Base-by-base conservation (phyloP, 2,113 vertebrate genomes). In the Prinia subflava region DNA sequence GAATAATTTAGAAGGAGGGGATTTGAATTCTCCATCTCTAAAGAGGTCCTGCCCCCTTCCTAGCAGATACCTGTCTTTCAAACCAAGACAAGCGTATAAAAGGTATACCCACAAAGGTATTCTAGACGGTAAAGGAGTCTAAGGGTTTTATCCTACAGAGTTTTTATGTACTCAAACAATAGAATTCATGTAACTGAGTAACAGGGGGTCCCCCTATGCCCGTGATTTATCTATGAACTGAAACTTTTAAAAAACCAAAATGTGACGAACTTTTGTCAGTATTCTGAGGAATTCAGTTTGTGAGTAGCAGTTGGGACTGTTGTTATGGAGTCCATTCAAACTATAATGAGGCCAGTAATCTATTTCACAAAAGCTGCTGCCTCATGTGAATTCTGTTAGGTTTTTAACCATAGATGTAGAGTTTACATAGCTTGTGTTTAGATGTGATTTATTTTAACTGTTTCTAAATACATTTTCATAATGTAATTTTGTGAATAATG, bases 11-110 rank as follows among this genome's bases (percentile, higher is more conserved):
- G n/a, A n/a, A n/a, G n/a, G n/a, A n/a, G n/a, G n/a, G n/a, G n/a
- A n/a, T n/a, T n/a, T n/a, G n/a, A n/a, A n/a, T n/a, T n/a, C n/a
- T n/a, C n/a, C n/a, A n/a, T n/a, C n/a, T n/a, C n/a, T n/a, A n/a
- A n/a, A n/a, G n/a, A n/a, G n/a, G n/a, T n/a, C n/a, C n/a, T n/a
- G n/a, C n/a, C n/a, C n/a, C n/a, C n/a, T n/a, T n/a, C n/a, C n/a
- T n/a, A n/a, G n/a, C n/a, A n/a, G n/a, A n/a, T n/a, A n/a, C n/a
- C n/a, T n/a, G n/a, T n/a, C n/a, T n/a, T n/a, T n/a, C n/a, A n/a
- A n/a, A n/a, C n/a, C n/a, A n/a, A n/a, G n/a, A n/a, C n/a, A n/a
- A 30, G 20, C 0, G 0, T 60, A 46, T 24, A 21, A 35, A 41
- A 46, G 24, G 19, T 52, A 16, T 6, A 42, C 15, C 24, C 5